Evolutionary conservation across 2,797 vertebrate species (phyloP), one percentile per base, ranked within the genome.

Genomic region (Momotus momota): DNA sequence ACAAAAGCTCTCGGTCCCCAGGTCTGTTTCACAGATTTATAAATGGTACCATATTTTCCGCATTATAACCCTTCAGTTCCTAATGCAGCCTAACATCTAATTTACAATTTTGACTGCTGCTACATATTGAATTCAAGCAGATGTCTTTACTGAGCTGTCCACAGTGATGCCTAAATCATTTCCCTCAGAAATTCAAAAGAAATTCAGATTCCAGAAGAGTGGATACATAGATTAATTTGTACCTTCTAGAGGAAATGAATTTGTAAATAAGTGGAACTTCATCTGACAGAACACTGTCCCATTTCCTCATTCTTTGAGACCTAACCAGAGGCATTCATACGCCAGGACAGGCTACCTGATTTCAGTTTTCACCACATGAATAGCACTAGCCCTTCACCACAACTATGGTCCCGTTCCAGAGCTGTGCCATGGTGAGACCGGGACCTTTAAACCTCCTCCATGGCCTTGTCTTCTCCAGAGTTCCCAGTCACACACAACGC

Each of bases 1-100:
- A 64, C 1, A 29, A 97, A 96, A 91, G 45, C 73, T 90, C 33
- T 58, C 57, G 41, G 77, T 54, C 78, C 81, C 86, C 78, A 88
- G 70, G 80, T 88, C 86, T 96, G 92, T 86, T 95, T 94, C 95
- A 88, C 85, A 95, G 93, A 95, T 93, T 94, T 93, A 78, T 92
- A 97, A 94, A 93, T 73, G 48, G 71, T 88, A 96, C 93, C 89
- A 90, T 88, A 96, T 96, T 96, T 97, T 92, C 88, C 80, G 45
- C 83, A 86, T 90, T 91, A 78, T 14, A 86, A 48, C 64, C 75
- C 92, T 95, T 93, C 87, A 69, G n/a, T 65, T 93, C 91, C 94
- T 93, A 94, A 95, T 75, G 79, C 81, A 96, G 91, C 62, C 88
- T 97, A 96, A 93, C 89, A 95, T 97, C 92, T 94, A 96, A 95